Evolutionary conservation across 1,140 invertebrate species (phyloP).

Genomic region (Drosophila neocordata): DNA sequence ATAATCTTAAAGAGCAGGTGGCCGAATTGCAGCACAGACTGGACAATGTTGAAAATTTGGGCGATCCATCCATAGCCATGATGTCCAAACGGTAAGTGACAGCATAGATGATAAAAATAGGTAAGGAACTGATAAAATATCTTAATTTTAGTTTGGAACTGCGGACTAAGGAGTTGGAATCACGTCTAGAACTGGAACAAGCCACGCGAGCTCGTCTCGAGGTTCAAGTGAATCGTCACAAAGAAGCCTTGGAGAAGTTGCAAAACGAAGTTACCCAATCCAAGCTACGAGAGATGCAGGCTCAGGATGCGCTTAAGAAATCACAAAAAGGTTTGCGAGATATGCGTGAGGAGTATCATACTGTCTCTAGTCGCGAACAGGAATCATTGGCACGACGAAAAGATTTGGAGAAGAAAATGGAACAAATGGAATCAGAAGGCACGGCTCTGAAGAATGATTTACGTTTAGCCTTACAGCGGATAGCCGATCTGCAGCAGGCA

Average conservation of each 20-base stretch:
- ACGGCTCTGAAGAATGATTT: conserved; percentile 88
- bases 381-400: conserved; percentile 88
- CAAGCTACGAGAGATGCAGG: conserved; percentile 88
- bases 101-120: background rate
- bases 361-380: conserved; percentile 87
- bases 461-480: conserved; percentile 91
- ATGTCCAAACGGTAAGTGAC: conserved; percentile 85
- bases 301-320: conserved; percentile 90
- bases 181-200: conserved; percentile 93
- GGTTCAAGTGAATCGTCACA: conserved; percentile 91
- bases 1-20: conserved; percentile 89
- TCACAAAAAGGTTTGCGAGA: conserved; percentile 88
- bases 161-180: conserved; percentile 94
- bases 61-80: conserved; percentile 90
- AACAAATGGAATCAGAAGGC: conserved; percentile 87
- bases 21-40: conserved; percentile 89
- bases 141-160: conserved; percentile 86
- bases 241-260: conserved; percentile 92
- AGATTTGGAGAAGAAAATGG: conserved; percentile 88
- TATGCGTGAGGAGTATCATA: conserved; percentile 88
- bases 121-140: no score
- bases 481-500: conserved; percentile 93
- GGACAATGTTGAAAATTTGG: conserved; percentile 90
- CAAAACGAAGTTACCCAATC: conserved; percentile 89
- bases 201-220: conserved; percentile 92